Evolutionary conservation across 2,113 vertebrate genomes (phyloP).

Genomic region (Scolopax mira): DNA sequence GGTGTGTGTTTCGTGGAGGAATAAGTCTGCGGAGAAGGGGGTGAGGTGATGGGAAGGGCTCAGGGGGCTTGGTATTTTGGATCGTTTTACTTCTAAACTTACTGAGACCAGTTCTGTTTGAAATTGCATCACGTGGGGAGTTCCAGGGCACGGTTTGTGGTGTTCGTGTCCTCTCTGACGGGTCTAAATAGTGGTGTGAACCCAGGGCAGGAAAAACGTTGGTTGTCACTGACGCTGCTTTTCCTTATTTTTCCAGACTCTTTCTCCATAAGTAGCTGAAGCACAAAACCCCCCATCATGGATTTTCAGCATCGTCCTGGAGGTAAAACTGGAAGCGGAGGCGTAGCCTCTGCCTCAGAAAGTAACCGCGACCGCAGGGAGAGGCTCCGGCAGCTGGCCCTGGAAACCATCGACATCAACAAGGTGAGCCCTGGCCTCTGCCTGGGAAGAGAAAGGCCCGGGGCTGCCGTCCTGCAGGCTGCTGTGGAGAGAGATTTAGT

Average conservation of each 20-base stretch:
- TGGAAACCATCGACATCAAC: slow-evolving; percentile 98
- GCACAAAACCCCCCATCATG: slow-evolving; percentile 66
- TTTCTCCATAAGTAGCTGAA: background rate
- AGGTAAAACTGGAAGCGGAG: slow-evolving; percentile 95
- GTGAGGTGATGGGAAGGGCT: background rate
- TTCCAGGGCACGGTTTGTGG: accelerated
- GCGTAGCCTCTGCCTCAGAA: slow-evolving; percentile 93
- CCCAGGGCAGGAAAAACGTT: accelerated
- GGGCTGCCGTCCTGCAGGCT: accelerated
- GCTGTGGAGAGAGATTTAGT: accelerated
- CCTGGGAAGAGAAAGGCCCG: accelerated
- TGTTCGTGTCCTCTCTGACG: accelerated
- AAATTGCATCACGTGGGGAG: accelerated
- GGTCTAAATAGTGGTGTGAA: accelerated
- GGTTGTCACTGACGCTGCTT: accelerated
- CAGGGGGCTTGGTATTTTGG: background rate
- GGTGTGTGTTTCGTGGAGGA: no score
- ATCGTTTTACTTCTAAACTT: background rate
- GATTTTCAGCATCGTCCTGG: slow-evolving; percentile 97
- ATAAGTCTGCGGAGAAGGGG: background rate
- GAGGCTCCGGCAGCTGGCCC: slow-evolving; percentile 89
- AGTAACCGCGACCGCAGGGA: slow-evolving; percentile 94
- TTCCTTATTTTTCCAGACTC: background rate
- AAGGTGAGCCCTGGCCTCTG: slow-evolving; percentile 71
- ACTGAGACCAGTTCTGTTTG: accelerated